phyloP scores from a whole-genome alignment of 1,140 invertebrate species.

The Radopholus similis region DNA sequence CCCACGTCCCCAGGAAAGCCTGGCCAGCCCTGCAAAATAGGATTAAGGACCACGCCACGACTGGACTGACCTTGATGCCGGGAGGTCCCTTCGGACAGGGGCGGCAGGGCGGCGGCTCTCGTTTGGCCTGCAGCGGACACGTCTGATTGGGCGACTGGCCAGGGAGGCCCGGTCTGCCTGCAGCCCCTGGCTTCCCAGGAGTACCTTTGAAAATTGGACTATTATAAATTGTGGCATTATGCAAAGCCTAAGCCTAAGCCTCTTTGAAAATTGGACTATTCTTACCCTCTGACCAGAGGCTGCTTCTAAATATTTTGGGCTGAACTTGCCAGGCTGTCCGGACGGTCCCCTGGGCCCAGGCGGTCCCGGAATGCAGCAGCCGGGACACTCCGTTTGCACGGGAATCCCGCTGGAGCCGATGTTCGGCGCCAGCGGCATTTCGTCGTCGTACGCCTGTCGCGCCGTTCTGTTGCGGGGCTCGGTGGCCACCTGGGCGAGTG shows the following conservation, averaged over 20 bases:
- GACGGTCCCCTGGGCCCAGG: constrained; percentile 45
- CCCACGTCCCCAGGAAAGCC: constrained; percentile 57
- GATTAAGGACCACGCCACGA: not conserved
- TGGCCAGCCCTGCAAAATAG: constrained; percentile 55
- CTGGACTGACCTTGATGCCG: constrained; percentile 59
- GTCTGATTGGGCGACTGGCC: constrained; percentile 57
- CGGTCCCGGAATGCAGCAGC: constrained; percentile 56
- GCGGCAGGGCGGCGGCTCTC: constrained; percentile 56
- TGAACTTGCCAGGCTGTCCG: constrained; percentile 32
- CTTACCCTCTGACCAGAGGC: not conserved
- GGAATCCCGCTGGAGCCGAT: constrained; percentile 43
- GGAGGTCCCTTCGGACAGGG: constrained; percentile 59
- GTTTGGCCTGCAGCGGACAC: constrained; percentile 44
- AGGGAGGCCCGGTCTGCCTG: constrained; percentile 53
- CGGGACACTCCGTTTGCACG: constrained; percentile 54
- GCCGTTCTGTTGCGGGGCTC: not conserved
- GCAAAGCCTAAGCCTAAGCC: too few species aligned
- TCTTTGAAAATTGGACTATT: not conserved
- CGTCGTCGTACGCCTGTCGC: not conserved
- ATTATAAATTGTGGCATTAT: not conserved
- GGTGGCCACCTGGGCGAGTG: not conserved
- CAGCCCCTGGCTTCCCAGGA: constrained; percentile 44
- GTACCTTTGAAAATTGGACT: constrained; percentile 28
- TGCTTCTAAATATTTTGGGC: not conserved
- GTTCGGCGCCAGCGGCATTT: not conserved